Evolutionary conservation across 2,113 vertebrate genomes (phyloP), one percentile per base, ranked within the genome.

Genomic region (Mesoclemmys tuberculata): DNA sequence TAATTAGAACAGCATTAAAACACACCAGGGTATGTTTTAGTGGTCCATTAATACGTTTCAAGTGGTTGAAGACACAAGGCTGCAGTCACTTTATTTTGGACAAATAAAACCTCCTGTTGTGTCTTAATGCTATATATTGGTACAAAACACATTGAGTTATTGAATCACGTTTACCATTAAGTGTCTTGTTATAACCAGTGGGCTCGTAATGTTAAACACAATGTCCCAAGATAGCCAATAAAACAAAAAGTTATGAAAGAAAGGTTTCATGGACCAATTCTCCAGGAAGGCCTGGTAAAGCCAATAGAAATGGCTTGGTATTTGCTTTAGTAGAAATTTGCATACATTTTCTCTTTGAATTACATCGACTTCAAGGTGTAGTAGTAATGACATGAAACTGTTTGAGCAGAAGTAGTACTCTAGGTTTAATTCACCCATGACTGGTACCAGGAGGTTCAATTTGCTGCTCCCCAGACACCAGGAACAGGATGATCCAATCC

Each of bases 41-140:
- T 90, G 79, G 85, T 95, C 85, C 91, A 90, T 94, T 96, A 97
- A 97, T 48, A 80, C 93, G 90, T 49, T 82, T 90, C 84, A 96
- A 78, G 94, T 93, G 92, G 26, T 55, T 16, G 46, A 97, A 96
- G 79, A 84, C 85, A 94, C 83, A 88, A 91, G 46, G 93, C 80
- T 93, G 80, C 55, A 88, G 82, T 54, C 64, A 95, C 35, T 82
- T 93, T 94, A 86, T 89, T 71, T 74, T 96, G 92, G 84, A 48
- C 51, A 77, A 94, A 92, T 92, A 96, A 92, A 95, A 90, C 78
- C 96, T 49, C 26, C 68, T 4, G 2, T 85, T 83, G 82, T n/a
- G 92, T 92, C 79, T 77, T 92, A 96, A 84, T 54, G 82, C 14
- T 64, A 85, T 27, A 85, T 77, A 68, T 55, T 75, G 94, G 84